phyloP scores from a whole-genome alignment of 2,797 vertebrate species.

The Cercopithecus neglectus region DNA sequence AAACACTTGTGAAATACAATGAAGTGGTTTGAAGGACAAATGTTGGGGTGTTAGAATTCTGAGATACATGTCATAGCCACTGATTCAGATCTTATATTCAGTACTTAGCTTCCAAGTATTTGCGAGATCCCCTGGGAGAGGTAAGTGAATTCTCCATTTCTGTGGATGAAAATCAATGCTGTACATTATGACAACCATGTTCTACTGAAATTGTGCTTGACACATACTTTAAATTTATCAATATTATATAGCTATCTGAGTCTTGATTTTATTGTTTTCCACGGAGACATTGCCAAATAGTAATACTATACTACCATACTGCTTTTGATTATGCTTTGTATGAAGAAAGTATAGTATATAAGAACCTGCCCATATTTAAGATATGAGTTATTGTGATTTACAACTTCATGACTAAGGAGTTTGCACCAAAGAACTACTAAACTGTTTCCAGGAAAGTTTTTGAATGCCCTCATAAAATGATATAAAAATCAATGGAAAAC shows the following conservation, averaged over 20 bases:
- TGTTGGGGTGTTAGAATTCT: slow-evolving; percentile 19
- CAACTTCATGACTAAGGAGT: slow-evolving; percentile 39
- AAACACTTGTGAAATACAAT: slow-evolving; percentile 47
- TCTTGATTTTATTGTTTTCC: slow-evolving; percentile 70
- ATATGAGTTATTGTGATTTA: slow-evolving; percentile 58
- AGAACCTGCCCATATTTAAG: slow-evolving; percentile 35
- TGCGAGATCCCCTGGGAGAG: slow-evolving; percentile 7
- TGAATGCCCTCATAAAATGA: background rate
- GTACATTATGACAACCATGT: slow-evolving; percentile 41
- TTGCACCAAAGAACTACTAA: background rate
- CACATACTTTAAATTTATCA: slow-evolving; percentile 65
- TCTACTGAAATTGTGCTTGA: slow-evolving; percentile 58
- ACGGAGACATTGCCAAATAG: slow-evolving; percentile 62
- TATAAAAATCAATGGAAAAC: background rate
- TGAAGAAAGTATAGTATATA: slow-evolving; percentile 53
- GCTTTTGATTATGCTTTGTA: slow-evolving; percentile 62
- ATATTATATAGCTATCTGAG: slow-evolving; percentile 61
- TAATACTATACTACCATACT: slow-evolving; percentile 52
- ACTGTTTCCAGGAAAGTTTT: slow-evolving; percentile 12
- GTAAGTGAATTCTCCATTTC: slow-evolving; percentile 70
- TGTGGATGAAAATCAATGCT: slow-evolving; percentile 70
- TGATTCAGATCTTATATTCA: slow-evolving; percentile 53
- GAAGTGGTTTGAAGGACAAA: slow-evolving; percentile 31
- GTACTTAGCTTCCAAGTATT: slow-evolving; percentile 58
- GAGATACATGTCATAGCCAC: background rate